A percentile compares a stretch with the other conserved stretches of the same genome.
Conservation (phyloP, 2,888 invertebrate species). For the Quadriops clusia region DNA sequence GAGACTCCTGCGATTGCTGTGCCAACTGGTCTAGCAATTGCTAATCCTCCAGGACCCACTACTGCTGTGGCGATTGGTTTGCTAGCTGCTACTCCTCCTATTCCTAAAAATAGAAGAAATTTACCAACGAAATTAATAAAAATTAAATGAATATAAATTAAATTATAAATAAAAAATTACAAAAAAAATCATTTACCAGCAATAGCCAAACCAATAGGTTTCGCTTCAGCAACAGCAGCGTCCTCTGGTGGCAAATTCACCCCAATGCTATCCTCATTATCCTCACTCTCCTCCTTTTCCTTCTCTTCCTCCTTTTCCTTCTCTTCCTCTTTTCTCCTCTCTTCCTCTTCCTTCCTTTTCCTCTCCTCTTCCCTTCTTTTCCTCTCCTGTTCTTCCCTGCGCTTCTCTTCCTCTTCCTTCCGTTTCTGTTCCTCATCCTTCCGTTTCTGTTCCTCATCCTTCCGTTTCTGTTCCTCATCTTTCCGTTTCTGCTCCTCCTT, state of each 20-base stretch:
- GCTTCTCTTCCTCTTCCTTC: constrained; percentile 14
- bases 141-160: background rate
- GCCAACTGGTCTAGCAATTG: constrained; percentile 57
- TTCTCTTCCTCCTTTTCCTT: constrained; percentile 22
- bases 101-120: constrained; percentile 38
- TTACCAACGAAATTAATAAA: background rate
- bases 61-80: constrained; percentile 61
- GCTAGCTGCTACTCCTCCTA: constrained; percentile 59
- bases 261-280: constrained; percentile 34
- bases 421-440: constrained; percentile 16
- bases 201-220: constrained; percentile 50
- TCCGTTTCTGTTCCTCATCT: constrained; percentile 15
- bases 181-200: constrained; percentile 26
- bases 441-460: constrained; percentile 16
- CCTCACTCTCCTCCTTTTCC: constrained; percentile 29
- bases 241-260: constrained; percentile 45
- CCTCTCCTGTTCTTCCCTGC: constrained; percentile 16
- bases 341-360: constrained; percentile 12
- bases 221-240: constrained; percentile 61
- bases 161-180: constrained; percentile 1
- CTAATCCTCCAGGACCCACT: constrained; percentile 55
- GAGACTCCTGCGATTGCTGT: constrained; percentile 64
- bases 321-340: constrained; percentile 18
- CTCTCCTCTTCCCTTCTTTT: constrained; percentile 10
- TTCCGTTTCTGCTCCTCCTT: constrained; percentile 20